Percentiles rank a stretch among this genome's conserved stretches.
These are phyloP conservation scores for Trachymyrmex septentrionalis DNA, from an alignment of 1,140 invertebrate species.

Conservation along the genomic window DNA sequence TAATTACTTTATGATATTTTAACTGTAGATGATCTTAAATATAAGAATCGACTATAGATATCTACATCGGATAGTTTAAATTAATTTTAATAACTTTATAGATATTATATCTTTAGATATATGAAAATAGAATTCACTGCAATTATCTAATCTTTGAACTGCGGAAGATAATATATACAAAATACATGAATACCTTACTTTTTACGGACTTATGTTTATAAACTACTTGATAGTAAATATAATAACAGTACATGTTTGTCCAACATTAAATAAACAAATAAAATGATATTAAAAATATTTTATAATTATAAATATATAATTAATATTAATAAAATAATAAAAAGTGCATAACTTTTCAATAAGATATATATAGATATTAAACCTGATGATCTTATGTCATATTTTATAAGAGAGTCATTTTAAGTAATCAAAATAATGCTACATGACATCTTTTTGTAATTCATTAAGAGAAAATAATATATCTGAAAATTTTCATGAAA, in stretches of 20 bases:
- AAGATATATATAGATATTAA: background rate
- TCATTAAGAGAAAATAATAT: background rate
- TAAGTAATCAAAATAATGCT: background rate
- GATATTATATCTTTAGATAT: background rate
- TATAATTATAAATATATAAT: conserved; percentile 1
- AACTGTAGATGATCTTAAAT: too few relatives aligned
- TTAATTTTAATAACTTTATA: background rate
- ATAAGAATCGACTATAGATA: too few relatives aligned
- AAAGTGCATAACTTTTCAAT: background rate
- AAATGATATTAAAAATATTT: background rate
- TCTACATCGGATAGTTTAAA: background rate
- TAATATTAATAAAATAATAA: conserved; percentile 1
- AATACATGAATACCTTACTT: background rate
- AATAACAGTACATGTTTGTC: background rate
- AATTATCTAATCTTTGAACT: conserved; percentile 18
- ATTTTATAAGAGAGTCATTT: background rate
- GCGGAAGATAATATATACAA: background rate
- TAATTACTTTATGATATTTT: too few relatives aligned
- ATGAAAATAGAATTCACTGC: background rate
- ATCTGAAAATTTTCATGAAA: background rate
- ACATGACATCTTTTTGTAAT: background rate
- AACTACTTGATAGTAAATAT: conserved; percentile 3
- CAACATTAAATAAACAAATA: conserved; percentile 15
- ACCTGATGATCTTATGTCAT: background rate
- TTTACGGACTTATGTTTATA: background rate